phyloP scores from a whole-genome alignment of 2,888 invertebrate genomes.

The Steromphala cineraria region DNA sequence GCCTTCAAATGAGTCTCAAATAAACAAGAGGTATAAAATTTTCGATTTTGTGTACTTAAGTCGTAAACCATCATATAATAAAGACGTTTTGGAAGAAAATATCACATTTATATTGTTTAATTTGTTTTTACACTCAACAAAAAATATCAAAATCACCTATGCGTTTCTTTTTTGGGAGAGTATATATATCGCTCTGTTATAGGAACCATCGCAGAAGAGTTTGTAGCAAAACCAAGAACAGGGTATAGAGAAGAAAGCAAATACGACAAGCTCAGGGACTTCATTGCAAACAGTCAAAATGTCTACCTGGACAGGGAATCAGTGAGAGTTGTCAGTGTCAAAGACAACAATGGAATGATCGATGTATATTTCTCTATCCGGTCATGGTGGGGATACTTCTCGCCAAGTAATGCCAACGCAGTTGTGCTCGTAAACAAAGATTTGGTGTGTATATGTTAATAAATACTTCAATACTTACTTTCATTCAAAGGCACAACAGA shows the following conservation, averaged over 20 bases:
- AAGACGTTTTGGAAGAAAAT: no score
- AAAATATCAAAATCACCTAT: no score
- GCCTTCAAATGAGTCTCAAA: no score
- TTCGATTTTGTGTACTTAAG: no score
- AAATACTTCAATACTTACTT: no score
- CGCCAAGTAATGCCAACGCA: slow-evolving; percentile 94
- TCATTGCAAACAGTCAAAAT: slow-evolving; percentile 85
- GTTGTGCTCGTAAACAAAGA: slow-evolving; percentile 80
- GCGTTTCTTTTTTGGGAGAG: no score
- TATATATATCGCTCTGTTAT: not conserved
- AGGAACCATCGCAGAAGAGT: slow-evolving; percentile 96
- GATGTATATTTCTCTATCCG: slow-evolving; percentile 96
- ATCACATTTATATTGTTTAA: no score
- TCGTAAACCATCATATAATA: no score
- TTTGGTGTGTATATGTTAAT: slow-evolving; percentile 59
- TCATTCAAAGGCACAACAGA: no score
- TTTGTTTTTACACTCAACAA: no score
- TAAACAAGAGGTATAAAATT: no score
- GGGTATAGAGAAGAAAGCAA: slow-evolving; percentile 81
- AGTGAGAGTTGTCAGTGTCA: slow-evolving; percentile 97
- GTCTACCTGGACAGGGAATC: slow-evolving; percentile 88
- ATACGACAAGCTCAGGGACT: slow-evolving; percentile 90
- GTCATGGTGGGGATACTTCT: slow-evolving; percentile 92
- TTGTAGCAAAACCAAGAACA: slow-evolving; percentile 79
- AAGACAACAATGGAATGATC: slow-evolving; percentile 86